These are phyloP conservation scores for Micrasema minimum DNA, from an alignment of 1,140 invertebrate genomes.

Conservation along the genomic window DNA sequence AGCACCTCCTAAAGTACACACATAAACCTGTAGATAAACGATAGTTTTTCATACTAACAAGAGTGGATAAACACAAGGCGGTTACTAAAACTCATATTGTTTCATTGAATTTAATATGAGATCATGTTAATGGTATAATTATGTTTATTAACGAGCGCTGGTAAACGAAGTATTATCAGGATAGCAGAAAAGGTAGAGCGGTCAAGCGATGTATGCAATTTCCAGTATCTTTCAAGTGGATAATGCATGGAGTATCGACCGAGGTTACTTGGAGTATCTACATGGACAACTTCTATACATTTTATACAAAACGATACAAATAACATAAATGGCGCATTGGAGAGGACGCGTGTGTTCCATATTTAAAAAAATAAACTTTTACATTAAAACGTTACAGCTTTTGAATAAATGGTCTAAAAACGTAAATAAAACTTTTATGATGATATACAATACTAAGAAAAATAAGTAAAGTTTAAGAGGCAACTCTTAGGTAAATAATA, in stretches of 20 bases:
- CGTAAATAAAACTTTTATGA: too few relatives aligned
- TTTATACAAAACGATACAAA: slow-evolving; percentile 5
- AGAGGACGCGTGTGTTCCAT: not conserved
- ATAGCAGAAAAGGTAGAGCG: slow-evolving; percentile 36
- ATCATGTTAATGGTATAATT: slow-evolving; percentile 43
- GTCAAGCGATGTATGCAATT: slow-evolving; percentile 37
- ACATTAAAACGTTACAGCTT: too few relatives aligned
- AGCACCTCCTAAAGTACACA: too few relatives aligned
- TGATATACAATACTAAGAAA: too few relatives aligned
- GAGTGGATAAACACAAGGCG: slow-evolving; percentile 18
- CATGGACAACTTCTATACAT: not conserved
- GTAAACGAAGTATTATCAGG: slow-evolving; percentile 19
- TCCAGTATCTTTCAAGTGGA: slow-evolving; percentile 35
- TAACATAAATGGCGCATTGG: slow-evolving; percentile 9
- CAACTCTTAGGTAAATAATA: too few relatives aligned
- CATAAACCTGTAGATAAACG: too few relatives aligned
- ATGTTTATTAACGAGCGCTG: slow-evolving; percentile 40
- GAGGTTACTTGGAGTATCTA: slow-evolving; percentile 1
- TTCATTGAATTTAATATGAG: slow-evolving; percentile 47
- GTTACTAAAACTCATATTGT: slow-evolving; percentile 33
- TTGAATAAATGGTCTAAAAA: too few relatives aligned
- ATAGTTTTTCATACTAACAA: too few relatives aligned
- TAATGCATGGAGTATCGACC: slow-evolving; percentile 35
- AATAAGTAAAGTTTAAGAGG: too few relatives aligned
- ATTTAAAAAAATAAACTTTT: not conserved